Evolutionary conservation across 2,113 vertebrate genomes (phyloP), one percentile per base, ranked within the genome.

Genomic region (Chloebia gouldiae): DNA sequence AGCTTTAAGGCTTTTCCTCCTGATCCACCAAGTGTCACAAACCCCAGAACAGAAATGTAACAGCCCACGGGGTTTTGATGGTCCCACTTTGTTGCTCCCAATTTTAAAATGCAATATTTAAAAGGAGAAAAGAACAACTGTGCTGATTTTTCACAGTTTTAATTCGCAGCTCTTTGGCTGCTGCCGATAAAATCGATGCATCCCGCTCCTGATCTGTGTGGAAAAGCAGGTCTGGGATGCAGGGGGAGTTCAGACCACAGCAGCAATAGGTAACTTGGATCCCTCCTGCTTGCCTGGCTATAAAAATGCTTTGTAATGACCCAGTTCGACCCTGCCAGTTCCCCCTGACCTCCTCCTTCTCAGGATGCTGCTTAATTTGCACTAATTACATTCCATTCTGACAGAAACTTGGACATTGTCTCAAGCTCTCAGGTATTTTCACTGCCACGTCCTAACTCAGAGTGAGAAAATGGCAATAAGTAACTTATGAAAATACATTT

Each of bases 331-430:
- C 95, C 95, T 96, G 95, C 98, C 98, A 97, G 98, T 94, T 98
- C 98, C 97, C 97, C 89, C 96, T 98, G 98, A 98, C 98, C 98
- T 98, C 97, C 97, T 97, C 87, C 97, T 98, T 96, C 97, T 97
- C 98, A 98, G 97, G 98, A 98, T 97, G 97, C 98, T 96, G 98
- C 98, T 98, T 99, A 98, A 99, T 99, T 99, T 98, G 98, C 97
- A 98, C 98, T 99, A 99, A 99, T 99, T 98, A 98, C 98, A 99
- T 98, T 99, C 98, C 97, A 76, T 93, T 98, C 97, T 99, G 99
- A 99, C 99, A 99, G 98, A 98, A 99, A 98, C 98, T 98, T 99
- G 98, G 99, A 98, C 97, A 95, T 93, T 95, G 94, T 97, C 92
- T 98, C 97, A 81, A 94, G 78, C 68, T 85, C 91, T 96, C 97